Conservation (phyloP, 2,888 invertebrate genomes). For the Drosophila eohydei region DNA sequence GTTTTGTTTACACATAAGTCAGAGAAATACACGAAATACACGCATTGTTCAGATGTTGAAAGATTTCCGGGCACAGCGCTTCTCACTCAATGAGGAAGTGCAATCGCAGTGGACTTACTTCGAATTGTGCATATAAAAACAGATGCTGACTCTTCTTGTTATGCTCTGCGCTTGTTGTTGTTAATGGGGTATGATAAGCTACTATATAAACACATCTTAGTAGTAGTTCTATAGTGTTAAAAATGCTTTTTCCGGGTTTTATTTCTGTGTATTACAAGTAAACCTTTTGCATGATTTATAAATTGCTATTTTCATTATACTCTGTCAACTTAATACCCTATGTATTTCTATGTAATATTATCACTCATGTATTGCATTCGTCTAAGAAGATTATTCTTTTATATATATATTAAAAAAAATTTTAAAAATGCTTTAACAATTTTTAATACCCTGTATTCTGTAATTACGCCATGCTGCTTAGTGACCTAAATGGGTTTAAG, state of each 20-base stretch:
- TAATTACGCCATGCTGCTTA: background rate
- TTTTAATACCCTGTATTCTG: background rate
- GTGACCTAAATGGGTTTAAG: background rate
- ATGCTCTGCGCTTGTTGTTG: background rate
- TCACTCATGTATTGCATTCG: background rate
- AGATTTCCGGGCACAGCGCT: conserved; percentile 58
- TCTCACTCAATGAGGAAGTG: conserved; percentile 49
- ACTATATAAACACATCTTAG: background rate
- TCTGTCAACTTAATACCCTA: background rate
- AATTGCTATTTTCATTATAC: background rate
- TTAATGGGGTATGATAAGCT: background rate
- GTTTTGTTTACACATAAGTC: conserved; percentile 62
- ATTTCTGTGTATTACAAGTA: background rate
- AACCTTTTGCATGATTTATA: too few relatives aligned
- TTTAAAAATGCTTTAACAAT: too few relatives aligned
- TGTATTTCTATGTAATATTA: background rate
- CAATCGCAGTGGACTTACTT: conserved; percentile 25
- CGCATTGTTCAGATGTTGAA: conserved; percentile 51
- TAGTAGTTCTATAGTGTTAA: background rate
- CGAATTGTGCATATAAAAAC: background rate
- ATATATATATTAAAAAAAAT: too few relatives aligned
- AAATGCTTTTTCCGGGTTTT: background rate
- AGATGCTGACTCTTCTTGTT: background rate
- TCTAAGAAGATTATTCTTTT: background rate
- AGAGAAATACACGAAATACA: conserved; percentile 24